A percentile compares a stretch with the other conserved stretches of the same genome.
Evolutionary conservation across 2,113 vertebrate species (phyloP).

Genomic region (Pitta sordida): DNA sequence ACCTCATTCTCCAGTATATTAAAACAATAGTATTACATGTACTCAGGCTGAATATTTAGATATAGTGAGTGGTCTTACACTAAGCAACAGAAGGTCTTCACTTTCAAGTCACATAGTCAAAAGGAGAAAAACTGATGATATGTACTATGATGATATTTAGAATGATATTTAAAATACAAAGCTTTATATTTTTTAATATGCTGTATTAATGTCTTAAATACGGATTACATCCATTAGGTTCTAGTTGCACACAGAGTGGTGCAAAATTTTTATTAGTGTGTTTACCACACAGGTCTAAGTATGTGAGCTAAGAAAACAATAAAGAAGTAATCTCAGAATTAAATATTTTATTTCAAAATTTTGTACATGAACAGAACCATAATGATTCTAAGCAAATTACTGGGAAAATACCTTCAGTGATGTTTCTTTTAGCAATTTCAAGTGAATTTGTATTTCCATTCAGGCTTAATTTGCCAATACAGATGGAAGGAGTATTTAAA

Average conservation of each 20-base stretch:
- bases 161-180: too few relatives aligned
- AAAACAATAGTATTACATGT: background rate
- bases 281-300: background rate
- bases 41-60: background rate
- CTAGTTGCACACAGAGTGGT: background rate
- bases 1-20: background rate
- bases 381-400: background rate
- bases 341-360: background rate
- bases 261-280: background rate
- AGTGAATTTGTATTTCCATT: background rate
- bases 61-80: background rate
- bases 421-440: background rate
- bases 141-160: background rate
- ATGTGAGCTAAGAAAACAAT: background rate
- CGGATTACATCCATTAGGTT: background rate
- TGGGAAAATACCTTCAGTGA: background rate
- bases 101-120: background rate
- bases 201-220: background rate
- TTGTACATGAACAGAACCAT: background rate
- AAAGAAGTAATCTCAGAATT: background rate
- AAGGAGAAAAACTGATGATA: background rate
- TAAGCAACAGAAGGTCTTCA: background rate
- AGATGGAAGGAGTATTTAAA: background rate
- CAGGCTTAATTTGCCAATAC: background rate
- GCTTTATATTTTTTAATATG: too few relatives aligned